phyloP scores from a whole-genome alignment of 1,140 invertebrate species.

The Stenopsyche tienmushanensis region DNA sequence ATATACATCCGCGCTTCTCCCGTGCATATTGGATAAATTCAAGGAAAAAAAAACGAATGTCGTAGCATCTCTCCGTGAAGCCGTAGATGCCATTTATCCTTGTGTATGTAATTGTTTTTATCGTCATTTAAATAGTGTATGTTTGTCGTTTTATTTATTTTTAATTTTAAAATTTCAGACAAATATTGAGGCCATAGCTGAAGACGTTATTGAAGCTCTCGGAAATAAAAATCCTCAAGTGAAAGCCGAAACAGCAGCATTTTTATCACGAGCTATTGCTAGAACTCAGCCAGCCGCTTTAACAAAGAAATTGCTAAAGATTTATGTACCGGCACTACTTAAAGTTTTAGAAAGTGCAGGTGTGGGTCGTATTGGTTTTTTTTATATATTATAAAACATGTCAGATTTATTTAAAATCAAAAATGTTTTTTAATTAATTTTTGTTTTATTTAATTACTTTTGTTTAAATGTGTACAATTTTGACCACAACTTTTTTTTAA shows the following conservation, averaged over 20 bases:
- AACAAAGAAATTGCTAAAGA: conserved; percentile 92
- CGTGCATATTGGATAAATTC: conserved; percentile 90
- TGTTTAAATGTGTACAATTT: conserved; percentile 9
- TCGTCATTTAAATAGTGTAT: conserved; percentile 11
- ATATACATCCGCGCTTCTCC: conserved; percentile 79
- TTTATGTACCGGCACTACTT: conserved; percentile 74
- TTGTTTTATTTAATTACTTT: conserved; percentile 16
- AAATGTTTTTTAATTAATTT: conserved; percentile 8
- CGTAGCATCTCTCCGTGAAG: conserved; percentile 80
- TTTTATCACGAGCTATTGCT: conserved; percentile 80
- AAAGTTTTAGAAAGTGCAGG: conserved; percentile 86
- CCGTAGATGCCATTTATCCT: conserved; percentile 87
- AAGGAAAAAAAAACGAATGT: conserved; percentile 96
- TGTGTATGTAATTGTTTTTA: conserved; percentile 62
- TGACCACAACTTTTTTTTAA: no score
- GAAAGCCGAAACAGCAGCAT: conserved; percentile 89
- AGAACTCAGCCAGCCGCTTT: conserved; percentile 76
- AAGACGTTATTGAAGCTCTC: conserved; percentile 80
- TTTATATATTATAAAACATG: background rate
- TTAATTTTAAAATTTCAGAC: conserved; percentile 72
- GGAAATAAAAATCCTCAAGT: conserved; percentile 95
- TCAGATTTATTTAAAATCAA: background rate
- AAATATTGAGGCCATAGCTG: conserved; percentile 82
- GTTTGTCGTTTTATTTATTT: conserved; percentile 21
- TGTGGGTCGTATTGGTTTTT: conserved; percentile 44